phyloP scores from a whole-genome alignment of 2,888 invertebrate species.

The Anthophora plumipes region DNA sequence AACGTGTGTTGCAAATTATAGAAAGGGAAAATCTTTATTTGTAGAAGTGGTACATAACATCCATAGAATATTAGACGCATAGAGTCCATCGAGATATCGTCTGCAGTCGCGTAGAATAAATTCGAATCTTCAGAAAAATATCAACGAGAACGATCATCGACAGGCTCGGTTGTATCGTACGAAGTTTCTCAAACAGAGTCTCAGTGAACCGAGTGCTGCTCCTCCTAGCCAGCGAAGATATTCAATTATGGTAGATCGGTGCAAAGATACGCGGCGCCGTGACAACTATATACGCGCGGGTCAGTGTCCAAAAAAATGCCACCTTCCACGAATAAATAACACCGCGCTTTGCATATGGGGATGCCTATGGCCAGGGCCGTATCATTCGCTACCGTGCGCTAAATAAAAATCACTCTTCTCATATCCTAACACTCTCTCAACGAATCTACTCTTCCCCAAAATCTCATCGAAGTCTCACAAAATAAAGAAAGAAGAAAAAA shows the following conservation, averaged over 20 bases:
- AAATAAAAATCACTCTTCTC: neutral
- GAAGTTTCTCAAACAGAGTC: neutral
- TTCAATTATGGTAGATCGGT: conserved; percentile 82
- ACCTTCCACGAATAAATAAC: conserved; percentile 77
- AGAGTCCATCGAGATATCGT: no score
- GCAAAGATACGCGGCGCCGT: conserved; percentile 76
- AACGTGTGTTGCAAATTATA: no score
- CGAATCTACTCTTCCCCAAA: no score
- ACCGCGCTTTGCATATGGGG: conserved; percentile 65
- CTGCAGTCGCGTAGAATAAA: no score
- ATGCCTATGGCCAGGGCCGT: conserved; percentile 63
- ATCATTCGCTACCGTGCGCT: conserved; percentile 16
- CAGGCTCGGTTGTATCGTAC: neutral
- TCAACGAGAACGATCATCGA: neutral
- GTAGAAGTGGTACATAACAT: no score
- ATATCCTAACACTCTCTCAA: no score
- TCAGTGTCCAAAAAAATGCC: conserved; percentile 76
- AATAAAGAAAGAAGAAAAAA: no score
- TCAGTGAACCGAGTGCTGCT: neutral
- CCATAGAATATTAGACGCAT: no score
- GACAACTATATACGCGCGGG: conserved; percentile 81
- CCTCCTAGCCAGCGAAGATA: conserved; percentile 70
- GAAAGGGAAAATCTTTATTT: no score
- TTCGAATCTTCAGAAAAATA: no score
- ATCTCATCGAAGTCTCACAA: no score